Evolutionary conservation across 2,113 vertebrate genomes (phyloP).

Genomic region (Riparia riparia): DNA sequence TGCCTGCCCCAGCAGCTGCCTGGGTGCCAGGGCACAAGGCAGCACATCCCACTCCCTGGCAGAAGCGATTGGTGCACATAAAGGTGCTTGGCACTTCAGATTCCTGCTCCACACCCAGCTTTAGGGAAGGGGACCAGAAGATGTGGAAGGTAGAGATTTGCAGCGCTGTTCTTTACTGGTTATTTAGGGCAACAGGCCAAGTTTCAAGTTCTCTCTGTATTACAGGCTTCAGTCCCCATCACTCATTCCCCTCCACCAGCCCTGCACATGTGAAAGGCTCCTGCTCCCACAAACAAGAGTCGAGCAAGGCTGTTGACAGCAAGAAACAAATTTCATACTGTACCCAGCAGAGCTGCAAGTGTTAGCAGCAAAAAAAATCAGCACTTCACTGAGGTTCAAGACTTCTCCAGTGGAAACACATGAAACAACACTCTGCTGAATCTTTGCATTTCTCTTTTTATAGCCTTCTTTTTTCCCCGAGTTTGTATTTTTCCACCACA

Average conservation of each 20-base stretch:
- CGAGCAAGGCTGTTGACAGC: not conserved
- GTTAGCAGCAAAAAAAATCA: not conserved
- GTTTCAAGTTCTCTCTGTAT: not conserved
- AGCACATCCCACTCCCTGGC: too few species aligned
- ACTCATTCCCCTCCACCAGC: not conserved
- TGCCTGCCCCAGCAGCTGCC: not conserved
- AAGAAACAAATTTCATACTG: not conserved
- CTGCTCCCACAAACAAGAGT: not conserved
- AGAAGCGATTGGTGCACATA: too few species aligned
- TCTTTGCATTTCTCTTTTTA: not conserved
- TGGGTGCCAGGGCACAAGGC: too few species aligned
- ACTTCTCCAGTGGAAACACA: not conserved
- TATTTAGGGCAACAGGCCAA: not conserved
- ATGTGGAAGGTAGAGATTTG: not conserved
- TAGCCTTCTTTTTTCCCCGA: not conserved
- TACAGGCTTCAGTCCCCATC: not conserved
- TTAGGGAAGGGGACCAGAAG: not conserved
- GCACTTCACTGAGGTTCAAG: not conserved
- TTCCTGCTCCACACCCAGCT: not conserved
- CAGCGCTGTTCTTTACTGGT: not conserved
- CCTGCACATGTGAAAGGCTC: not conserved
- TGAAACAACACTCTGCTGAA: not conserved
- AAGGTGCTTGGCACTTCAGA: not conserved
- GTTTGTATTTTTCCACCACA: slow-evolving; percentile 1
- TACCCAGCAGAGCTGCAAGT: not conserved